Conservation (phyloP, 2,888 invertebrate species). For the Scaptomyza parva region DNA sequence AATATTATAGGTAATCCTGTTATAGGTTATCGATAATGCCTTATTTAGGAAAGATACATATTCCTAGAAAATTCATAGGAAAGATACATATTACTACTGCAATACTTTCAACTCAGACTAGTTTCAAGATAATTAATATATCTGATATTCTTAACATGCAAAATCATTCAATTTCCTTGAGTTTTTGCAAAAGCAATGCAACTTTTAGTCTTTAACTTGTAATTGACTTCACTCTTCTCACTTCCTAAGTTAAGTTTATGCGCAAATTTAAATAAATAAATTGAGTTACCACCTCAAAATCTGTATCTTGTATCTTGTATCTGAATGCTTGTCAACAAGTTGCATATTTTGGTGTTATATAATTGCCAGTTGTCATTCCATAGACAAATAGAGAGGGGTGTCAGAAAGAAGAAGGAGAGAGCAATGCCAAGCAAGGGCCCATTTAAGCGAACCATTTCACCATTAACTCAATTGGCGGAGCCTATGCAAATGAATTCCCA, state of each 20-base stretch:
- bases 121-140: too few relatives aligned
- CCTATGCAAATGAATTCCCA: conserved; percentile 70
- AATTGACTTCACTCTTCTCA: not conserved
- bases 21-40: too few relatives aligned
- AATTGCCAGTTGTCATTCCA: conserved; percentile 50
- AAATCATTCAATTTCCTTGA: too few relatives aligned
- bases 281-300: conserved; percentile 82
- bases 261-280: conserved; percentile 83
- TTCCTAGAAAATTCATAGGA: too few relatives aligned
- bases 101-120: too few relatives aligned
- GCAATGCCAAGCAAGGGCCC: conserved; percentile 33
- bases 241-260: conserved; percentile 7
- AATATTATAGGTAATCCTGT: too few relatives aligned
- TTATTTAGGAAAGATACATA: too few relatives aligned
- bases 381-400: not conserved
- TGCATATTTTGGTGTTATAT: conserved; percentile 64
- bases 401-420: not conserved
- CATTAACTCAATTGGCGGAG: conserved; percentile 71
- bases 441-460: conserved; percentile 67
- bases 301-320: too few relatives aligned
- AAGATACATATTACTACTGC: too few relatives aligned
- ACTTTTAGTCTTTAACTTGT: not conserved
- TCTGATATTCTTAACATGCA: too few relatives aligned
- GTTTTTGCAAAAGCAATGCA: conserved; percentile 1
- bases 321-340: conserved; percentile 75